Base-by-base conservation (phyloP, 2,888 invertebrate genomes). In the Morpho helenor region DNA sequence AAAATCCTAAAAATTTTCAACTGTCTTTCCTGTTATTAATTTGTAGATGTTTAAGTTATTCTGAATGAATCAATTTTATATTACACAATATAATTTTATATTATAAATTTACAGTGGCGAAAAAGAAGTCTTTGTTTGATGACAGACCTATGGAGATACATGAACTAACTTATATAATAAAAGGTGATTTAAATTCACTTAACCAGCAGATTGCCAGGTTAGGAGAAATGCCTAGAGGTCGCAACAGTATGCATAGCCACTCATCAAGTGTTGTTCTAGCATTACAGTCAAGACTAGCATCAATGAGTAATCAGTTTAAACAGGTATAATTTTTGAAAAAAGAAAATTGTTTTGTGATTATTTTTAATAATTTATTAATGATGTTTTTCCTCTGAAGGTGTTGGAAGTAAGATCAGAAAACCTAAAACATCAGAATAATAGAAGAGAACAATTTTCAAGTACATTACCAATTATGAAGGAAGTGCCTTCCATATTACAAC, bases 371-470 rank as follows among this genome's bases (percentile, higher is more conserved):
- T 45, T 9, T 49, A n/a, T 39, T 9, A 10, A 52, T 47, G 9
- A 51, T 40, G 5, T 5, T 3, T 47, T 22, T 50, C 8, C 22
- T 49, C 54, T 76, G 52, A 64, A 91, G 91, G 98, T 99, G 50
- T 92, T 99, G 58, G 99, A 99, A 93, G 97, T 99, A 22, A 92
- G 99, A 72, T 99, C 99, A 10, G 98, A 99, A 93, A 99, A 98
- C 89, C 91, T 99, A 77, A 98, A 98, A 81, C 96, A 98, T 73
- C 99, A 99, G 82, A 98, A 98, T 79, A 95, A 92, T 66, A 93
- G 99, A 69, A 92, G 98, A 66, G 99, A 99, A 80, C 98, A 98
- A 77, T 98, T 96, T 66, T 89, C 88, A 40, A 82, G 84, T 70
- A 84, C 85, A 31, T 79, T 83, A 41, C 91, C 91, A 70, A 87